phyloP scores from a whole-genome alignment of 2,113 vertebrate species.

The Chroicocephalus ridibundus region DNA sequence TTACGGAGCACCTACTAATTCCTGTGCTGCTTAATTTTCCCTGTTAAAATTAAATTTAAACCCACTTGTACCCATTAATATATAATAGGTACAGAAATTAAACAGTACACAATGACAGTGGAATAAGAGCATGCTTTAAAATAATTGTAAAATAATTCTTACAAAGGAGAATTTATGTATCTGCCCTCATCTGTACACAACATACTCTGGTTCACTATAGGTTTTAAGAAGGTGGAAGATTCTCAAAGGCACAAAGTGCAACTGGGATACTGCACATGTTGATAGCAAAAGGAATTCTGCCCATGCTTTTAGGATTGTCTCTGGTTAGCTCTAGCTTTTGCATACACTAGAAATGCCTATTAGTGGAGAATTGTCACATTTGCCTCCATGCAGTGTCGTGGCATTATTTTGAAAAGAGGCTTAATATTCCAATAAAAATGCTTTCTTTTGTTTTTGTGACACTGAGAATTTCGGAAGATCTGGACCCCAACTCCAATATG shows the following conservation, averaged over 20 bases:
- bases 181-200: background rate
- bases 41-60: background rate
- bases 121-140: background rate
- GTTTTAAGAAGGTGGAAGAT: background rate
- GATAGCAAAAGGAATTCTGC: background rate
- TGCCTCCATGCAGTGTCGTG: background rate
- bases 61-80: background rate
- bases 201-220: background rate
- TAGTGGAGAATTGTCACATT: background rate
- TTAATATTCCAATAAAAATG: background rate
- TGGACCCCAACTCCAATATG: background rate
- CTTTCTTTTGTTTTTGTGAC: background rate
- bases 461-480: background rate
- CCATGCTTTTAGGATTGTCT: background rate
- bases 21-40: background rate
- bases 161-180: background rate
- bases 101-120: background rate
- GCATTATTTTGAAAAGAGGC: background rate
- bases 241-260: background rate
- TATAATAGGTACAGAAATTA: background rate
- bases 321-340: background rate
- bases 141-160: background rate
- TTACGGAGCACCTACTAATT: background rate
- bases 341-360: background rate
- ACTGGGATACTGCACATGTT: rapidly evolving